A percentile compares a stretch with the other conserved stretches of the same genome.
Conservation (phyloP, 2,888 invertebrate genomes). For the Hirtodrosophila histrioides region DNA sequence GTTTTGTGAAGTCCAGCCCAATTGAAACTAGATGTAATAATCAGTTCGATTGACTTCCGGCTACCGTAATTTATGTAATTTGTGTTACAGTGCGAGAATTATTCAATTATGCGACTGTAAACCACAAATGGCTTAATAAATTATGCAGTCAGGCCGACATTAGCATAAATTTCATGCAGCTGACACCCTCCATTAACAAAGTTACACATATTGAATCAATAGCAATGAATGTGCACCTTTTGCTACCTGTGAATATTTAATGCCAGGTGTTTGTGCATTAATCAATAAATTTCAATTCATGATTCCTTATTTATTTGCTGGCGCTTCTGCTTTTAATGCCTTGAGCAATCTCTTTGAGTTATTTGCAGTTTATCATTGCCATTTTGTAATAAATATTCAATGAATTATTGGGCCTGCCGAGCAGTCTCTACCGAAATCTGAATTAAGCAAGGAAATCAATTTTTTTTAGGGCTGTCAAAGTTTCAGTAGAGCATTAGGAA, state of each 20-base stretch:
- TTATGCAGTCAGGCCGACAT: constrained; percentile 28
- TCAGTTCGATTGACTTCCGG: constrained; percentile 31
- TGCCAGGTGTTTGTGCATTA: constrained; percentile 28
- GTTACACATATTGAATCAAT: background rate
- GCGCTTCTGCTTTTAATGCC: constrained; percentile 2
- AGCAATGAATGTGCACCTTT: constrained; percentile 15
- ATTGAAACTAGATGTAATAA: background rate
- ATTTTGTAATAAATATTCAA: too few relatives aligned
- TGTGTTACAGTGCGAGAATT: constrained; percentile 33
- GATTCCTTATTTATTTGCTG: constrained; percentile 13
- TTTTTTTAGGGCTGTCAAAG: too few relatives aligned
- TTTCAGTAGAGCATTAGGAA: too few relatives aligned
- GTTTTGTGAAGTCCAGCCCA: background rate
- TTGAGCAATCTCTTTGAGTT: constrained; percentile 1
- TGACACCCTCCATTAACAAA: constrained; percentile 7
- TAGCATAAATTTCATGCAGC: constrained; percentile 36
- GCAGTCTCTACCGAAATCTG: too few relatives aligned
- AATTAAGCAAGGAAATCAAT: too few relatives aligned
- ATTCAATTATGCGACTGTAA: constrained; percentile 18
- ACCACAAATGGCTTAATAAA: constrained; percentile 31
- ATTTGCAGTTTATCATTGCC: background rate
- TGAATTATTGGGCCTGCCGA: too few relatives aligned
- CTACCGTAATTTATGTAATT: constrained; percentile 43
- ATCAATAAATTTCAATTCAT: constrained; percentile 46
- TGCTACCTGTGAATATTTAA: constrained; percentile 16